These are phyloP conservation scores for Drosophila repletoides DNA, from an alignment of 1,140 invertebrate genomes.

Conservation along the genomic window DNA sequence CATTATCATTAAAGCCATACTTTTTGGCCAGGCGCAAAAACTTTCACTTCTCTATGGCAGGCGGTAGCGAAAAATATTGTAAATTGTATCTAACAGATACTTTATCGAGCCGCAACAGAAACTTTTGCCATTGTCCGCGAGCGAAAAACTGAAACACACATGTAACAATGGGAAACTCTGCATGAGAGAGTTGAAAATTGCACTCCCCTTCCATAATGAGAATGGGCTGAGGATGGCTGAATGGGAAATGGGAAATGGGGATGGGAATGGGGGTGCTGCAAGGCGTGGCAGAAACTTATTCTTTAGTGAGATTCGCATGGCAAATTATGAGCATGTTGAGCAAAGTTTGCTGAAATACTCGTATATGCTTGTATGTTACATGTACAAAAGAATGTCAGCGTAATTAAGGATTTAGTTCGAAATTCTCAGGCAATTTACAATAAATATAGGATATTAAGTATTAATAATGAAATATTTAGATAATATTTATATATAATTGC, in stretches of 20 bases:
- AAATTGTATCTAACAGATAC: slow-evolving; percentile 79
- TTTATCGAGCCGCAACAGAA: slow-evolving; percentile 75
- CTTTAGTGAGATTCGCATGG: slow-evolving; percentile 32
- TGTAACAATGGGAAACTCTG: slow-evolving; percentile 15
- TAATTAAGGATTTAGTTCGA: no score
- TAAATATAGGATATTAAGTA: no score
- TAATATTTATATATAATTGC: no score
- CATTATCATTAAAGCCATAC: slow-evolving; percentile 78
- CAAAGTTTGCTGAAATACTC: slow-evolving; percentile 3
- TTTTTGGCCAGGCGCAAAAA: slow-evolving; percentile 58
- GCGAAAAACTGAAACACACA: slow-evolving; percentile 59
- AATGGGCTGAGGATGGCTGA: slow-evolving; percentile 2
- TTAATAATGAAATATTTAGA: no score
- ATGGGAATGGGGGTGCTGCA: neutral
- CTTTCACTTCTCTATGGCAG: slow-evolving; percentile 52
- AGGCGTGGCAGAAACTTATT: slow-evolving; percentile 23
- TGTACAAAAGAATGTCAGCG: no score
- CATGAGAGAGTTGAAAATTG: slow-evolving; percentile 48
- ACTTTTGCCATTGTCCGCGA: slow-evolving; percentile 77
- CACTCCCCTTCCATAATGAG: slow-evolving; percentile 38
- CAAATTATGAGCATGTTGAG: slow-evolving; percentile 31
- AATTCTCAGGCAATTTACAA: no score
- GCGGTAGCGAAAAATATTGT: slow-evolving; percentile 57
- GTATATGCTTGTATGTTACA: no score
- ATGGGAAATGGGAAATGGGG: neutral